A percentile compares a stretch with the other conserved stretches of the same genome.
Evolutionary conservation across 2,113 vertebrate species (phyloP).

Genomic region (Clarias macrocephalus): DNA sequence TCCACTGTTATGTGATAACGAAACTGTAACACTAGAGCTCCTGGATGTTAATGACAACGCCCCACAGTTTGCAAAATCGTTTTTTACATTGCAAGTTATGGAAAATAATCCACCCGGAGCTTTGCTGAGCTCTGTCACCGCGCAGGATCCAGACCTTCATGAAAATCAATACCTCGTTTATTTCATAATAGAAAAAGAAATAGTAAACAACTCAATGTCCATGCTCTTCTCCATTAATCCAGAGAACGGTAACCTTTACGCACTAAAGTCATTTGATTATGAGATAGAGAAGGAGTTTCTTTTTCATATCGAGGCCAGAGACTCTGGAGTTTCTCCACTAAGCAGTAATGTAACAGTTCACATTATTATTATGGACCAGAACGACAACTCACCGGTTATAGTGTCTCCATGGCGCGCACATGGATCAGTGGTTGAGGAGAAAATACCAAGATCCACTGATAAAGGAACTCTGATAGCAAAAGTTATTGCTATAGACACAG

Average conservation of each 20-base stretch:
- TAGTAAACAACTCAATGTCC: constrained; percentile 53
- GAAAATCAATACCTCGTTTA: not conserved
- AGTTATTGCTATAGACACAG: constrained; percentile 63
- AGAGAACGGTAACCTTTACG: constrained; percentile 59
- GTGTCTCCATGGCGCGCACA: constrained; percentile 71
- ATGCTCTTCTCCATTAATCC: constrained; percentile 61
- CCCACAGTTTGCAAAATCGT: no score
- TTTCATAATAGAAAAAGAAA: constrained; percentile 47
- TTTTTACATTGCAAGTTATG: not conserved
- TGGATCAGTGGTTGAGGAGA: constrained; percentile 63
- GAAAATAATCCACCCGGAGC: constrained; percentile 16
- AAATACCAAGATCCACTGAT: constrained; percentile 49
- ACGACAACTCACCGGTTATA: constrained; percentile 71
- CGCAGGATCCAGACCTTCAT: not conserved
- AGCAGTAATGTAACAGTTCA: constrained; percentile 73
- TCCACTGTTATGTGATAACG: no score
- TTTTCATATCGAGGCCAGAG: constrained; percentile 69
- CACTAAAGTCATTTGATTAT: constrained; percentile 66
- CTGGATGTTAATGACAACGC: no score
- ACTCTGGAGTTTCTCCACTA: constrained; percentile 66
- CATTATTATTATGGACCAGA: constrained; percentile 75
- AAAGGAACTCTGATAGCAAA: constrained; percentile 52
- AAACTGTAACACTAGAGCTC: no score
- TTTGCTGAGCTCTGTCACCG: not conserved
- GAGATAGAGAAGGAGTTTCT: constrained; percentile 68